phyloP scores from a whole-genome alignment of 2,888 invertebrate species.

The Sesamia inferens region DNA sequence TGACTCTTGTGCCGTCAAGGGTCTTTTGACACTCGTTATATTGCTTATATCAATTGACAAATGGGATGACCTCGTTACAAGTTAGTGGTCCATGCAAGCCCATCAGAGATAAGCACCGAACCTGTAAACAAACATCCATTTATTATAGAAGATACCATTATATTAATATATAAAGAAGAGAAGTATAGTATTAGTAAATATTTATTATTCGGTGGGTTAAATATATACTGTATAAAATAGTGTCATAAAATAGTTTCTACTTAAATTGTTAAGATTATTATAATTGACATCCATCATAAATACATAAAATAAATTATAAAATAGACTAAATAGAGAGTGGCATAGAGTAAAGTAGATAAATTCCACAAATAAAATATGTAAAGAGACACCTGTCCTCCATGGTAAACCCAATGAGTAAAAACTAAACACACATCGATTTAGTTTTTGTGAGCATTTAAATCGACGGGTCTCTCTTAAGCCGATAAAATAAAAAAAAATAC shows the following conservation, averaged over 20 bases:
- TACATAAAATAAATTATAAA: constrained; percentile 2
- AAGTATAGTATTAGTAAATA: constrained; percentile 25
- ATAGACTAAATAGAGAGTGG: constrained; percentile 17
- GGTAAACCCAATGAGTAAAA: neutral
- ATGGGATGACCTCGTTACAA: constrained; percentile 57
- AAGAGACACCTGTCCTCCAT: neutral
- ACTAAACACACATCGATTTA: neutral
- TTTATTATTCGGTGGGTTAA: constrained; percentile 45
- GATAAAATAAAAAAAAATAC: neutral
- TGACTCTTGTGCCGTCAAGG: neutral
- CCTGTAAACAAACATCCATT: constrained; percentile 83
- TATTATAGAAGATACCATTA: constrained; percentile 45
- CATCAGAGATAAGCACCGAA: constrained; percentile 88
- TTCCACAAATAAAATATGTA: neutral
- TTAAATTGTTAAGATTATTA: constrained; percentile 2
- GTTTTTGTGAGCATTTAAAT: neutral
- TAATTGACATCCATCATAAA: constrained; percentile 19
- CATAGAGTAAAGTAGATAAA: constrained; percentile 9
- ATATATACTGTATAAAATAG: constrained; percentile 12
- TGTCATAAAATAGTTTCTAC: neutral
- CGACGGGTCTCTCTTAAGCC: neutral
- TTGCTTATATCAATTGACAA: constrained; percentile 65
- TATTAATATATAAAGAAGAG: constrained; percentile 18
- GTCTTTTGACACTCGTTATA: constrained; percentile 39
- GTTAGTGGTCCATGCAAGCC: constrained; percentile 86